Evolutionary conservation across 2,888 invertebrate species (phyloP).

Genomic region (Lysandra bellargus): DNA sequence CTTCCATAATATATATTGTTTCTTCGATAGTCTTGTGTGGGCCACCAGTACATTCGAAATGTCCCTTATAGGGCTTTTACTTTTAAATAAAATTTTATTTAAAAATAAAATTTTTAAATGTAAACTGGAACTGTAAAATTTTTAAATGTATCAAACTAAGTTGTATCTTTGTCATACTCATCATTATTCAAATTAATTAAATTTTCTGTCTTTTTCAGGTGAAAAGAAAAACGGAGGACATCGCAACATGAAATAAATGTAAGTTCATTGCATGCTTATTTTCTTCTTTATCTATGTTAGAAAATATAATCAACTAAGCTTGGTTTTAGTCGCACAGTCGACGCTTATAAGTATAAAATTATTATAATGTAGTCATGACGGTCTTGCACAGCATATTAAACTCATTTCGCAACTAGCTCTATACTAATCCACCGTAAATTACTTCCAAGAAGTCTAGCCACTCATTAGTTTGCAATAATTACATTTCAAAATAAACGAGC

Average conservation of each 20-base stretch:
- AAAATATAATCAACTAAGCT: neutral
- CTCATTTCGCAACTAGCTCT: constrained; percentile 47
- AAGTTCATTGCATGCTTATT: neutral
- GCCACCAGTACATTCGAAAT: neutral
- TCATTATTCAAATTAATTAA: neutral
- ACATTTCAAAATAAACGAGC: constrained; percentile 57
- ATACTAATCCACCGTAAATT: constrained; percentile 53
- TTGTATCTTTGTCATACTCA: no score
- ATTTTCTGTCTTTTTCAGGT: constrained; percentile 3
- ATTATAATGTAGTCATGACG: constrained; percentile 16
- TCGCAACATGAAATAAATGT: constrained; percentile 24
- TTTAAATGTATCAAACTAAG: no score
- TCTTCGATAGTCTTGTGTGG: neutral
- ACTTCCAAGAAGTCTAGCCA: constrained; percentile 52
- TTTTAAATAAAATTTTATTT: neutral
- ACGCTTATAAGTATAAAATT: constrained; percentile 11
- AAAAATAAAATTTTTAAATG: neutral
- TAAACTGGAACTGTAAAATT: neutral
- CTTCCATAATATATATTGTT: neutral
- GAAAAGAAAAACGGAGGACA: neutral
- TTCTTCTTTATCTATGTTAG: neutral
- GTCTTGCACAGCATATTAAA: constrained; percentile 27
- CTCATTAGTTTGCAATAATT: constrained; percentile 66
- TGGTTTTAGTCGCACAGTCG: neutral
- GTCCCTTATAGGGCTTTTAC: neutral